Evolutionary conservation across 2,113 vertebrate genomes (phyloP).

Genomic region (Pseudorectes ferrugineus): DNA sequence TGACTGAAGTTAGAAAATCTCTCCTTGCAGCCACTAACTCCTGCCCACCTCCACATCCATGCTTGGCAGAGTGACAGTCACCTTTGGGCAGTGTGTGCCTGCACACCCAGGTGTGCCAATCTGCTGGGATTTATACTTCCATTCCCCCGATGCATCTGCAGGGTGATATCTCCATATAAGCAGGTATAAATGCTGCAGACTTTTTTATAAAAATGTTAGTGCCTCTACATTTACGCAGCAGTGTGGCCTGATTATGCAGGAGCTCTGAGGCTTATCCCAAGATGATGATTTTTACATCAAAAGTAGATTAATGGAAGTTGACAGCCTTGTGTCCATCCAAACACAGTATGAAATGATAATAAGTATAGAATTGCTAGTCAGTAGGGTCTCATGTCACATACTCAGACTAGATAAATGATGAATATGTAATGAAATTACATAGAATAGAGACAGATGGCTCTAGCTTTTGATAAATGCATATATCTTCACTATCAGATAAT

Average conservation of each 20-base stretch:
- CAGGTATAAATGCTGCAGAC: neutral
- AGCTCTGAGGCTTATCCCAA: constrained; percentile 18
- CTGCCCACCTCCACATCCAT: neutral
- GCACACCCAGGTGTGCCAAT: neutral
- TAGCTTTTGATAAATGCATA: constrained; percentile 75
- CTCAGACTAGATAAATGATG: constrained; percentile 68
- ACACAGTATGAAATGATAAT: constrained; percentile 65
- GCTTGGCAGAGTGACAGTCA: neutral
- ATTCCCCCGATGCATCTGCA: neutral
- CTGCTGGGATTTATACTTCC: neutral
- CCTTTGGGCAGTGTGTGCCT: neutral
- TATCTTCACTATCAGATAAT: constrained; percentile 75
- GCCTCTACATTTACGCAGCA: neutral
- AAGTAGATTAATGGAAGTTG: constrained; percentile 64
- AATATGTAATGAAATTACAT: constrained; percentile 74
- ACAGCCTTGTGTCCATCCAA: constrained; percentile 61
- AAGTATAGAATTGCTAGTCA: constrained; percentile 62
- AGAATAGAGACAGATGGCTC: constrained; percentile 76
- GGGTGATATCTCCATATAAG: neutral
- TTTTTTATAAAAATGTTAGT: neutral
- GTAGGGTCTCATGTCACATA: constrained; percentile 64
- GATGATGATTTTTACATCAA: constrained; percentile 63
- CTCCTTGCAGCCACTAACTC: neutral
- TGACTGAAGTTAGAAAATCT: neutral
- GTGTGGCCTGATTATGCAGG: constrained; percentile 20